Base-by-base conservation (phyloP, 2,113 vertebrate genomes). In the Accipiter virgatus region DNA sequence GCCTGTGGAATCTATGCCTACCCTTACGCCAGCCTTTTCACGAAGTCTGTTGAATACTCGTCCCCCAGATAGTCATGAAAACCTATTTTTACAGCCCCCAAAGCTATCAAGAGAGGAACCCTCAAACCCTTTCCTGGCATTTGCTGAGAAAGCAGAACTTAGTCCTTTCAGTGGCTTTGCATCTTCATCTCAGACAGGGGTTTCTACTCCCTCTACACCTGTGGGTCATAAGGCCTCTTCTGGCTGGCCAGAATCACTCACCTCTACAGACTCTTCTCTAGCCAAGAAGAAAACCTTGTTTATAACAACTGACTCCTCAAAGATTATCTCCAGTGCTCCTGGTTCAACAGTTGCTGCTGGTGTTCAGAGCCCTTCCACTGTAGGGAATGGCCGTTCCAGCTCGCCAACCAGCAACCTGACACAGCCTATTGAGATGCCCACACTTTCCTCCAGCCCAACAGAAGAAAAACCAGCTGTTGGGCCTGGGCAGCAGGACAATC, bases 31-130 rank as follows among this genome's bases (percentile, higher is more conserved):
- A 85, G 98, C 98, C 78, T 99, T 99, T 97, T 98, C 98, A 62
- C 97, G 98, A 90, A 98, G 97, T 86, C 93, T 98, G 55, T 96
- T 98, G 85, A 97, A 92, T 94, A 80, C 97, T 96, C 97, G 97
- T 68, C 96, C 98, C 95, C 81, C 99, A 89, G 99, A 99, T 90
- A 98, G 93, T 98, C 99, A 99, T 55, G 98, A 99, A 98, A 99
- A 99, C 98, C 98, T 99, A 81, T 99, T 99, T 98, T 98, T 99
- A 83, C 99, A 99, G 89, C 98, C 98, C 66, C 98, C 99, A 50
- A 99, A 99, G 87, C 94, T 99, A 17, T 98, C 98, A 62, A 97
- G 98, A 91, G 98, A 99, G 97, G 99, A 99, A 90, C 98, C 99
- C 68, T 98, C 99, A 59, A 99, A 99, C 96, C 99, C 99, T 93